Conservation (phyloP, 2,888 invertebrate genomes). For the Cosmia pyralina region DNA sequence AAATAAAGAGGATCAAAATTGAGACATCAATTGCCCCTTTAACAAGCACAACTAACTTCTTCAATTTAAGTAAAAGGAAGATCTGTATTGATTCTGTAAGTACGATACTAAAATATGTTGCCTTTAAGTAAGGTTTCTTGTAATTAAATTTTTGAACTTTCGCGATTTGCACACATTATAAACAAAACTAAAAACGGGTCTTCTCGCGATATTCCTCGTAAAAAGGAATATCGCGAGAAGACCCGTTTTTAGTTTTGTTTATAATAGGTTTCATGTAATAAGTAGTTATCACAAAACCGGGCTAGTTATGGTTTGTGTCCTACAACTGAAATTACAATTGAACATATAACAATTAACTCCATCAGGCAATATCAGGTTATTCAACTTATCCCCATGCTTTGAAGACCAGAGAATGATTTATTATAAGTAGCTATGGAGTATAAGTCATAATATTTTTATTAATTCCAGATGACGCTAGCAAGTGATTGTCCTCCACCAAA, state of each 20-base stretch:
- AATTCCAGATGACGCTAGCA: conserved; percentile 72
- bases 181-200: too few species aligned
- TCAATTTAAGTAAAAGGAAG: conserved; percentile 78
- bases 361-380: background rate
- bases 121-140: background rate
- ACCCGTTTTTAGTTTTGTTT: too few species aligned
- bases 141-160: too few species aligned
- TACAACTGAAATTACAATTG: conserved; percentile 1
- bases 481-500: conserved; percentile 78
- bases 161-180: too few species aligned
- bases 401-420: background rate
- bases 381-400: background rate
- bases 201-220: too few species aligned
- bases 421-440: background rate
- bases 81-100: conserved; percentile 81
- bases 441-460: conserved; percentile 7
- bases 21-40: conserved; percentile 66
- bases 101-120: conserved; percentile 14
- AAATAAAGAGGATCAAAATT: conserved; percentile 83
- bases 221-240: too few species aligned
- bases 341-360: background rate
- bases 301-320: background rate
- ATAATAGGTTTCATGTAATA: too few species aligned
- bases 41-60: conserved; percentile 46
- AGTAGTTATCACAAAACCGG: background rate